Base-by-base conservation (phyloP, 2,888 invertebrate genomes). In the Scaptomyza cyrtandrae region DNA sequence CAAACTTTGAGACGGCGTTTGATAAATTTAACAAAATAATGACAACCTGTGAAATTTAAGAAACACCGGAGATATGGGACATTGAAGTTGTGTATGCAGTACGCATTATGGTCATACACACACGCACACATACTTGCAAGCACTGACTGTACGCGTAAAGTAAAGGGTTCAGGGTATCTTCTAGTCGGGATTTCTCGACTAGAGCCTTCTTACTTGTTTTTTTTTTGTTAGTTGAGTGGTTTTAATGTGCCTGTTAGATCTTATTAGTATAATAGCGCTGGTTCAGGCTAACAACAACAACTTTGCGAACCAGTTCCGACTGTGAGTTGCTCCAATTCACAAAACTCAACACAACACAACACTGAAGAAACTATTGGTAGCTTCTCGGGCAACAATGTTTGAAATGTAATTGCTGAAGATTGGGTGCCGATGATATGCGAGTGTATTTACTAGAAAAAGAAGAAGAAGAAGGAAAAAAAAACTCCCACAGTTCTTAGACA, bases 401-500 rank as follows among this genome's bases (percentile, higher is more conserved):
- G 59, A 37, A 49, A 37, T 60, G 50, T 63, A 76, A 68, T 72
- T 72, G 68, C 56, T 31, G 55, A 14, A 84, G 85, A 81, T 80
- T 78, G 67, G 49, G 24, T 57, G 55, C 33, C 64, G 48, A 56
- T 55, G 75, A 81, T 78, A 71, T 75, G 59, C 43, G 62, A 60
- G 16, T 24, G 19, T 19, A 19, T 1, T 19, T 41, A 57, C 39
- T 24, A 7, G 29, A 16, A 46, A 11, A 6, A 27, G 4, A 6
- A 6, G 27, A 27, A 27, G 27, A 27, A 27, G 0, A 24, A 7
- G 1, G 2, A 4, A n/a, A 41, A 33, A 39, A 60, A 62, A 52
- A 73, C 82, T 82, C 82, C 79, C 88, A 82, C 82, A 85, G 88
- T 78, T 81, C 85, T 82, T 84, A 87, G 67, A 78, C 78, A 75